Percentiles rank a stretch among this genome's conserved stretches.
Evolutionary conservation across 2,797 vertebrate species (phyloP).

Genomic region (Chelonia mydas): DNA sequence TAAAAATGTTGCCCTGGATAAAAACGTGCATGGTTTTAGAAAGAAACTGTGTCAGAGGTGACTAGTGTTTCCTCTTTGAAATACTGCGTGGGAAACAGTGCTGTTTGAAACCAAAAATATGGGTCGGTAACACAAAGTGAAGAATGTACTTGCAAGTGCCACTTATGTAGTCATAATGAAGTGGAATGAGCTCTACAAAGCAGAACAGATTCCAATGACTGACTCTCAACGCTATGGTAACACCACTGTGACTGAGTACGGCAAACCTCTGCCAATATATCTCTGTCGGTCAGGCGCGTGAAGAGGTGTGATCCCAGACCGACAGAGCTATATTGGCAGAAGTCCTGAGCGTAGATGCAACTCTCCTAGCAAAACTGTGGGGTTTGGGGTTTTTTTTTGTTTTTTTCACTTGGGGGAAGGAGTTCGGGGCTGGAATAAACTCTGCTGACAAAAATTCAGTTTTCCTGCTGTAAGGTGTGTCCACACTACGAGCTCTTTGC

Average conservation of each 20-base stretch:
- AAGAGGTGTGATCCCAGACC: background rate
- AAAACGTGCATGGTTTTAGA: background rate
- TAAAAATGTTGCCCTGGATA: too few species aligned
- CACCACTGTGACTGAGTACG: background rate
- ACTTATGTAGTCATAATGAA: background rate
- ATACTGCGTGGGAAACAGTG: background rate
- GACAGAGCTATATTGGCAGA: background rate
- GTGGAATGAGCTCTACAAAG: background rate
- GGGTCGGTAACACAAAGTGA: accelerated
- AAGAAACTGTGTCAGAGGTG: background rate
- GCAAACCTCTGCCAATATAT: too few species aligned
- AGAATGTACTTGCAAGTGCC: background rate
- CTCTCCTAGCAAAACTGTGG: background rate
- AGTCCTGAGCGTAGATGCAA: background rate
- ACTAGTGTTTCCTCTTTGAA: background rate
- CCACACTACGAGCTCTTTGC: background rate
- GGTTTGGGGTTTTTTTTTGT: background rate
- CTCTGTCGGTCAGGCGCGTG: background rate
- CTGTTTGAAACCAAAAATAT: background rate
- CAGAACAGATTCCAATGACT: accelerated
- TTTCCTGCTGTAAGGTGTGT: background rate
- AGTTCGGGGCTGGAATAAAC: background rate
- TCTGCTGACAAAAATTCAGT: background rate
- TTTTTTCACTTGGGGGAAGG: background rate
- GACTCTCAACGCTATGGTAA: background rate